Percentiles rank a stretch among this genome's conserved stretches.
Conservation (phyloP, 2,888 invertebrate species). For the Vannuccia rotundouncinata region DNA sequence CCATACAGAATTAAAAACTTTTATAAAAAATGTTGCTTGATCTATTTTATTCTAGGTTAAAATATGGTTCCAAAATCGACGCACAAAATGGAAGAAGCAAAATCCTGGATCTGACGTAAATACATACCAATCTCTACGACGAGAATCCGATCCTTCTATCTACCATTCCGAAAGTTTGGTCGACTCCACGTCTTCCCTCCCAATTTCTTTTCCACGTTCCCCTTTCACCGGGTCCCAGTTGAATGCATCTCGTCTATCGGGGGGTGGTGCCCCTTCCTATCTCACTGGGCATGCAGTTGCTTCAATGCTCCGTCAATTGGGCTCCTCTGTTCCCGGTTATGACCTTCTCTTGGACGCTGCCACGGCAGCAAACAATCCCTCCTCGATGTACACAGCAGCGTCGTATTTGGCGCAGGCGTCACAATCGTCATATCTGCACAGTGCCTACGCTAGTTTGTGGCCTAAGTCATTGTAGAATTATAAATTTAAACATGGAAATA, state of each 20-base stretch:
- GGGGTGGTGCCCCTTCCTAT: background rate
- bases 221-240: background rate
- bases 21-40: too few species aligned
- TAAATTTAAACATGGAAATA: background rate
- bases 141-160: background rate
- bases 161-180: background rate
- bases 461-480: background rate
- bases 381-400: background rate
- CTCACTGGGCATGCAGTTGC: background rate
- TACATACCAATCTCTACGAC: conserved; percentile 40
- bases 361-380: background rate
- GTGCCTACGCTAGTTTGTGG: background rate
- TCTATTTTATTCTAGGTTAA: conserved; percentile 25
- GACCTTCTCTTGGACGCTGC: background rate
- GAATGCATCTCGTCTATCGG: background rate
- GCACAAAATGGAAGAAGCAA: conserved; percentile 99
- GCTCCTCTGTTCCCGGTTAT: background rate
- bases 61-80: conserved; percentile 57
- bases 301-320: background rate
- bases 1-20: too few species aligned
- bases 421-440: background rate
- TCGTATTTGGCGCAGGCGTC: background rate
- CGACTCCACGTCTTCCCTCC: background rate
- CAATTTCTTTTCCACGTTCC: background rate
- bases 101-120: conserved; percentile 93